Percentiles rank a stretch among this genome's conserved stretches.
phyloP scores from a whole-genome alignment of 2,113 vertebrate genomes.

The Jaculus jaculus region DNA sequence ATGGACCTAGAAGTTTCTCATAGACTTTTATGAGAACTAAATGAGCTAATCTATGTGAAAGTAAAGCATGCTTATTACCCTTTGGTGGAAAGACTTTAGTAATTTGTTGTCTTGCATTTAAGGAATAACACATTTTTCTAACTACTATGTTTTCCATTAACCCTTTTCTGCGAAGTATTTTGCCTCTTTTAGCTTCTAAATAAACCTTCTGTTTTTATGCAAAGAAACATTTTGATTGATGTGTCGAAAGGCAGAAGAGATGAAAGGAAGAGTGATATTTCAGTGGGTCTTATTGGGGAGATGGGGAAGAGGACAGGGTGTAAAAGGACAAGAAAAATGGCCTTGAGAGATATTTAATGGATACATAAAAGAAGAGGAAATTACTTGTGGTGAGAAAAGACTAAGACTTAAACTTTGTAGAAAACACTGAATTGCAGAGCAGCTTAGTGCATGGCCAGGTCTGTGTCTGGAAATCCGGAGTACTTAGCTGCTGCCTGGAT shows the following conservation, averaged over 20 bases:
- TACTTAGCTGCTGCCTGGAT: no score
- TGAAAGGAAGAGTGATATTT: fast-evolving
- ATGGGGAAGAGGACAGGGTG: neutral
- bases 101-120: slow-evolving; percentile 39
- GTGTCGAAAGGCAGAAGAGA: neutral
- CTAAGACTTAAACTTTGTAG: neutral
- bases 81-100: slow-evolving; percentile 37
- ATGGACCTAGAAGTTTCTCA: slow-evolving; percentile 29
- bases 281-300: neutral
- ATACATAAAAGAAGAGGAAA: neutral
- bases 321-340: neutral
- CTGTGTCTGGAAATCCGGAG: neutral
- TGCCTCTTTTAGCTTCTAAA: neutral
- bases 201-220: neutral
- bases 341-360: neutral
- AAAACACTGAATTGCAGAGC: neutral
- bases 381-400: neutral
- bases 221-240: neutral
- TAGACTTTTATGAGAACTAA: slow-evolving; percentile 60
- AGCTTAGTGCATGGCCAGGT: neutral
- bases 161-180: slow-evolving; percentile 3
- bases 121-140: neutral
- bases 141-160: neutral
- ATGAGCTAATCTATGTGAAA: slow-evolving; percentile 57
- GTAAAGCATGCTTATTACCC: slow-evolving; percentile 29